Evolutionary conservation across 2,888 invertebrate species (phyloP).

Genomic region (Brachynemurus nebulosus): DNA sequence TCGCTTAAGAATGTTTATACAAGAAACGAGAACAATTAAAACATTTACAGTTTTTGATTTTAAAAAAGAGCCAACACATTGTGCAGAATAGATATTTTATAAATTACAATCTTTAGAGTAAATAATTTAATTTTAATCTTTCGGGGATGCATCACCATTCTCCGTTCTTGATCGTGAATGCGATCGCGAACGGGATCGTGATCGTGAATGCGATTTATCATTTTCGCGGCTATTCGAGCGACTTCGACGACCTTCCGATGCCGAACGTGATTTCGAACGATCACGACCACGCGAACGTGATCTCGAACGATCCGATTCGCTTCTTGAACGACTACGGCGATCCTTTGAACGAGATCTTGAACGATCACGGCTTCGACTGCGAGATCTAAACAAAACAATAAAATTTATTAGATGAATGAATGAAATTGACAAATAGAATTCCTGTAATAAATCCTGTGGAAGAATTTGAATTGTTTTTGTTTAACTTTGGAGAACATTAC

Average conservation of each 20-base stretch:
- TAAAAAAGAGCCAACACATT: too few relatives aligned
- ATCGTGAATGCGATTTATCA: constrained; percentile 6
- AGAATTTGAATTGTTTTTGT: too few relatives aligned
- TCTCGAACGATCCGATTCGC: constrained; percentile 28
- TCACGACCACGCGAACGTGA: constrained; percentile 24
- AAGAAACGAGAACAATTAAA: too few relatives aligned
- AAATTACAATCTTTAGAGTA: too few relatives aligned
- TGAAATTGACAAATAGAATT: too few relatives aligned
- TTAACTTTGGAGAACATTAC: too few relatives aligned
- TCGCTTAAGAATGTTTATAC: too few relatives aligned
- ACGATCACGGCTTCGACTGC: constrained; percentile 25
- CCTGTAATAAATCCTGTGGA: too few relatives aligned
- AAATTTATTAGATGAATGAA: too few relatives aligned
- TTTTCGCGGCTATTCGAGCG: constrained; percentile 24
- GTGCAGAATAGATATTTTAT: too few relatives aligned
- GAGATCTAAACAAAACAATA: constrained; percentile 24
- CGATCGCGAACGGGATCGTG: constrained; percentile 24
- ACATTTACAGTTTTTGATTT: too few relatives aligned
- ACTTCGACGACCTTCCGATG: constrained; percentile 20
- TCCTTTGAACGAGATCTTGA: constrained; percentile 27
- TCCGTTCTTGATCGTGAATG: constrained; percentile 17
- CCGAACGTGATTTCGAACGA: constrained; percentile 24
- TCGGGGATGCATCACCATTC: background rate
- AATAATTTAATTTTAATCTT: too few relatives aligned
- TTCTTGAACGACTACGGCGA: constrained; percentile 29